Conservation (phyloP, 2,113 vertebrate genomes). For the Siniperca knerii region DNA sequence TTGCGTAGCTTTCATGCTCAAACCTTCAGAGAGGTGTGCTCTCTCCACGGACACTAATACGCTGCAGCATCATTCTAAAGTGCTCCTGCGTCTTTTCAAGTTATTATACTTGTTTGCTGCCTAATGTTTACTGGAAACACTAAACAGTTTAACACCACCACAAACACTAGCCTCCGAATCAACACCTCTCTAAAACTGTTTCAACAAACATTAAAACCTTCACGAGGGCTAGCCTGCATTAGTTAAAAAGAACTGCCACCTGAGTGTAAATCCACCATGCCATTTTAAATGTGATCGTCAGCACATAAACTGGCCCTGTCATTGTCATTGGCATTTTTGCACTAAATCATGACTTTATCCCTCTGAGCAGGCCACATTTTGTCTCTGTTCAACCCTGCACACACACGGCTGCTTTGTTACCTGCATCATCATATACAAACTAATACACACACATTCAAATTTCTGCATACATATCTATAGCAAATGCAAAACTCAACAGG, state of each 20-base stretch:
- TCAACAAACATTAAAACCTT: neutral
- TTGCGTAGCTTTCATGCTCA: neutral
- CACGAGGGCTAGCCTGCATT: neutral
- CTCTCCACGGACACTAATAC: neutral
- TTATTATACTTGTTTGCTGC: neutral
- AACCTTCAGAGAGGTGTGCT: neutral
- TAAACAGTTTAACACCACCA: neutral
- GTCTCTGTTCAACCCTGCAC: neutral
- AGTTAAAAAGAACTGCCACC: neutral
- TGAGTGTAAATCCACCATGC: neutral
- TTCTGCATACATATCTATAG: neutral
- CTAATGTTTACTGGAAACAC: neutral
- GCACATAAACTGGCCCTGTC: neutral
- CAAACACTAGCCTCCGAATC: neutral
- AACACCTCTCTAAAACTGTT: neutral
- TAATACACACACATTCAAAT: constrained; percentile 40
- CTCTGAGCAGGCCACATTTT: neutral
- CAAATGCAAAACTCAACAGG: constrained; percentile 19
- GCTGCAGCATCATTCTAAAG: neutral
- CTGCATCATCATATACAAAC: neutral
- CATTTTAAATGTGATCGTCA: neutral
- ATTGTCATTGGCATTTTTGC: neutral
- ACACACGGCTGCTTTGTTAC: neutral
- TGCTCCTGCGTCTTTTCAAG: neutral
- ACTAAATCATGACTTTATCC: too few relatives aligned